These are phyloP conservation scores for Pristionchus maxplancki DNA, from an alignment of 2,888 invertebrate genomes.

Conservation along the genomic window DNA sequence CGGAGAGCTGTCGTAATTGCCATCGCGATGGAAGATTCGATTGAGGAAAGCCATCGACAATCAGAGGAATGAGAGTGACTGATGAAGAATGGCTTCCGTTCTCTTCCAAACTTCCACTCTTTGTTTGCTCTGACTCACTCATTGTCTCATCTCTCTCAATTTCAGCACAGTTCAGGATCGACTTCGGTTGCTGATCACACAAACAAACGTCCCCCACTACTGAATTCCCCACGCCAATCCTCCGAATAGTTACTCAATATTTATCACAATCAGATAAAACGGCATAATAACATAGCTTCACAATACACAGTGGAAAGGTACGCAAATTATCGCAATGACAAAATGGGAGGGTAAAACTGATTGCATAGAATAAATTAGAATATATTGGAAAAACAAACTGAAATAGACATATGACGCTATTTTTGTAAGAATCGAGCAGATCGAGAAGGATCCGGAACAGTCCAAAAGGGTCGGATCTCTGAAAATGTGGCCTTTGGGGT, in stretches of 20 bases:
- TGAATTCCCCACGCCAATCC: background rate
- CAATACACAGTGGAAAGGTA: no score
- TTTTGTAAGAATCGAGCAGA: no score
- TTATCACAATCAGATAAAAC: slow-evolving; percentile 66
- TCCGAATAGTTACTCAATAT: background rate
- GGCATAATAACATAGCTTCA: no score
- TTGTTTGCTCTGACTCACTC: slow-evolving; percentile 13
- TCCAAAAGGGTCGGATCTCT: no score
- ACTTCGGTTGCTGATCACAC: slow-evolving; percentile 1
- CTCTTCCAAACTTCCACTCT: background rate
- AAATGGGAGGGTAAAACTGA: no score
- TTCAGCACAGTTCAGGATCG: slow-evolving; percentile 27
- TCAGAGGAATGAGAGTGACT: background rate
- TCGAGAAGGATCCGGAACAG: no score
- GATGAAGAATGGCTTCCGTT: slow-evolving; percentile 6
- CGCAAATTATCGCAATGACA: no score
- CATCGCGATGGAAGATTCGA: background rate
- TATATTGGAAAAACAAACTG: no score
- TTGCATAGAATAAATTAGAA: no score
- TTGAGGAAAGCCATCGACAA: background rate
- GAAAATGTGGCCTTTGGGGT: no score
- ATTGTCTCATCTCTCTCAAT: slow-evolving; percentile 30
- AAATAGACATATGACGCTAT: no score
- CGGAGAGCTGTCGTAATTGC: background rate
- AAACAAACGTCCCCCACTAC: slow-evolving; percentile 11